Conservation (phyloP, 1,140 invertebrate genomes). For the Brachionus angularis region DNA sequence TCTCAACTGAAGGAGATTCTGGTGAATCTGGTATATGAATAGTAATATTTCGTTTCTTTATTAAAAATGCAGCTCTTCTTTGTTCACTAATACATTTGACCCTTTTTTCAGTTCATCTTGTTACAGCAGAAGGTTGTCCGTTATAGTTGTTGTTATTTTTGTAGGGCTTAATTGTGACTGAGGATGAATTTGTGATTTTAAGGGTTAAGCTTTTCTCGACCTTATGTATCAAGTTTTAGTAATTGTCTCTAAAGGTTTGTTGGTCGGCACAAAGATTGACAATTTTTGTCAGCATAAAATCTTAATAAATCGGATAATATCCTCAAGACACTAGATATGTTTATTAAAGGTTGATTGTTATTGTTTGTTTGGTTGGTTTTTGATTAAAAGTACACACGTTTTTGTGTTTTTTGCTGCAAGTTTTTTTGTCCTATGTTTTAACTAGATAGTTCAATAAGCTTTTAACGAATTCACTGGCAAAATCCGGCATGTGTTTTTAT, state of each 20-base stretch:
- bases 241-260: conserved; percentile 75
- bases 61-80: background rate
- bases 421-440: background rate
- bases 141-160: background rate
- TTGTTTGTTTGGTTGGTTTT: conserved; percentile 12
- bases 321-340: conserved; percentile 73
- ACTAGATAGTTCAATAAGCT: conserved; percentile 31
- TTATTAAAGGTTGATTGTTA: conserved; percentile 62
- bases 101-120: background rate
- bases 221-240: conserved; percentile 68
- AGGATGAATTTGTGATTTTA: conserved; percentile 45
- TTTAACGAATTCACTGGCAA: conserved; percentile 6
- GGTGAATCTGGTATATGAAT: too few species aligned
- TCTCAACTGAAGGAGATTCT: too few species aligned
- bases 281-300: conserved; percentile 75
- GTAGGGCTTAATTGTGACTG: conserved; percentile 45
- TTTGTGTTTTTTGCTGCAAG: conserved; percentile 45
- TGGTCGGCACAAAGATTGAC: conserved; percentile 69
- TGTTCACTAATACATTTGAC: background rate
- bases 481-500: conserved; percentile 12
- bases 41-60: too few species aligned
- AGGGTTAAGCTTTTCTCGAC: conserved; percentile 54
- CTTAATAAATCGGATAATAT: conserved; percentile 75
- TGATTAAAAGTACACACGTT: conserved; percentile 57
- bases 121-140: background rate